Evolutionary conservation across 2,888 invertebrate genomes (phyloP).

Genomic region (Sphaeridia pumilis): DNA sequence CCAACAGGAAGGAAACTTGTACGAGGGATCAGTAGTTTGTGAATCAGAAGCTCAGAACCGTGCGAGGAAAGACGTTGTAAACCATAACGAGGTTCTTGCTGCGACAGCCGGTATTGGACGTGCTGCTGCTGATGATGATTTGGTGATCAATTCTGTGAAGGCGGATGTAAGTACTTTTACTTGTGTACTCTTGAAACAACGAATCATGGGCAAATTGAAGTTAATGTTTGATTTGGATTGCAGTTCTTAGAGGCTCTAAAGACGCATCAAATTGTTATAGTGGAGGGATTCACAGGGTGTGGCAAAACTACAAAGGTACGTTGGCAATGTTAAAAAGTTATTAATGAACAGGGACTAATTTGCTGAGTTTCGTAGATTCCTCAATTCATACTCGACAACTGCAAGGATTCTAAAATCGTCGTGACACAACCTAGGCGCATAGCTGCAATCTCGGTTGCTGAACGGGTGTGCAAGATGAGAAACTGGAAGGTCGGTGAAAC

Average conservation of each 20-base stretch:
- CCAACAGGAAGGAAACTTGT: no score
- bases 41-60: no score
- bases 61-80: no score
- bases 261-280: slow-evolving; percentile 60
- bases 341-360: no score
- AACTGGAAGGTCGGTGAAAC: slow-evolving; percentile 68
- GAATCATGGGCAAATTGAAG: neutral
- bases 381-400: slow-evolving; percentile 76
- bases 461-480: slow-evolving; percentile 69
- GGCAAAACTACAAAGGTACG: slow-evolving; percentile 45
- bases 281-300: slow-evolving; percentile 68
- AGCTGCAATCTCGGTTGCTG: slow-evolving; percentile 81
- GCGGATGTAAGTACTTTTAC: slow-evolving; percentile 2
- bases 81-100: no score
- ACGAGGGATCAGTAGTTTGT: no score
- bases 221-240: neutral
- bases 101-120: no score
- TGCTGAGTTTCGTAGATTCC: slow-evolving; percentile 53
- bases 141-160: slow-evolving; percentile 36
- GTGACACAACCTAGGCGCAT: slow-evolving; percentile 90
- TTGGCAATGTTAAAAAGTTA: no score
- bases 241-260: slow-evolving; percentile 59
- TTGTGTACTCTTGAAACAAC: neutral
- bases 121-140: no score
- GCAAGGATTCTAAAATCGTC: slow-evolving; percentile 65